Conservation (phyloP, 2,797 vertebrate genomes). For the Clamator glandarius region DNA sequence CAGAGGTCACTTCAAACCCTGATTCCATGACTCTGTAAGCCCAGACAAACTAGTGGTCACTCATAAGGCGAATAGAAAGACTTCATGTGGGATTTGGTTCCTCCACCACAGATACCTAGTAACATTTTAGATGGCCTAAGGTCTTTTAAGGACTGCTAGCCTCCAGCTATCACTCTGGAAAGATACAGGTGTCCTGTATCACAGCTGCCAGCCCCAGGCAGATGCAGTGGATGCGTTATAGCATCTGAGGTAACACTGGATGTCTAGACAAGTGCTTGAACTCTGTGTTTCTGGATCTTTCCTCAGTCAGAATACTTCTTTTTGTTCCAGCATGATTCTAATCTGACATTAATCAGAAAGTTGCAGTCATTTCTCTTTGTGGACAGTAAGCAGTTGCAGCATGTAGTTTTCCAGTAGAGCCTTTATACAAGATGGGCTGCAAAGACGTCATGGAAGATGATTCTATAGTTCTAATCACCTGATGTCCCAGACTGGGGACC, state of each 20-base stretch:
- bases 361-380: background rate
- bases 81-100: background rate
- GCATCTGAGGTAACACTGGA: background rate
- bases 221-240: fast-evolving
- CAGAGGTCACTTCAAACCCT: too few relatives aligned
- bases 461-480: background rate
- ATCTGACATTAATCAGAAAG: background rate
- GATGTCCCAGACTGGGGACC: background rate
- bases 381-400: background rate
- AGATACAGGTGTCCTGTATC: background rate
- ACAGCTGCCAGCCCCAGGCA: background rate
- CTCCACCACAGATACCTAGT: background rate
- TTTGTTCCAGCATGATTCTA: background rate
- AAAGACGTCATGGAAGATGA: background rate
- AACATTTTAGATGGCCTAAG: background rate
- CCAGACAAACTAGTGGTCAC: background rate
- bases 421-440: background rate
- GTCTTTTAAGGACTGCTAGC: background rate
- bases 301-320: background rate
- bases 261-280: background rate
- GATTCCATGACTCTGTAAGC: too few relatives aligned
- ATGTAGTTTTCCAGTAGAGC: background rate
- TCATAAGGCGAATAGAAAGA: background rate
- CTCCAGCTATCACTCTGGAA: background rate
- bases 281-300: background rate